phyloP scores from a whole-genome alignment of 1,140 invertebrate species.

The Diorhabda sublineata region DNA sequence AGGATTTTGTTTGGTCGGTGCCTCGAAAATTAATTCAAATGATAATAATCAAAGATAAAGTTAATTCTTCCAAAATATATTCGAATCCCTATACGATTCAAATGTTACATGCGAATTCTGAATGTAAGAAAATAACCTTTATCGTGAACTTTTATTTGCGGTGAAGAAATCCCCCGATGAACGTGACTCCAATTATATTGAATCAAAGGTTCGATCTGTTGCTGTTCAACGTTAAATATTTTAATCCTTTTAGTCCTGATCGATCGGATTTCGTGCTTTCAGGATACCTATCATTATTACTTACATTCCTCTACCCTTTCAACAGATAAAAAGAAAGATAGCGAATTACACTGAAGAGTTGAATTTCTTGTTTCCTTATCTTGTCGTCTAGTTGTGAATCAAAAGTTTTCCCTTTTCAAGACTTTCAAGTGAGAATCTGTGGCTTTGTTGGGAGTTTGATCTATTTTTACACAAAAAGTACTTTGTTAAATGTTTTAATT shows the following conservation, averaged over 20 bases:
- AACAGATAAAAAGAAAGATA: conserved; percentile 3
- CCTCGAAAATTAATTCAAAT: too few relatives aligned
- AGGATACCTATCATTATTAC: conserved; percentile 2
- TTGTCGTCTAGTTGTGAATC: conserved; percentile 1
- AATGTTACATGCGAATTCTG: too few relatives aligned
- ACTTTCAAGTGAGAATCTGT: neutral
- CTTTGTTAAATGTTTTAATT: conserved; percentile 1
- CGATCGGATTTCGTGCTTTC: neutral
- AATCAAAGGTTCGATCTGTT: neutral
- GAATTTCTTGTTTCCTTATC: conserved; percentile 2
- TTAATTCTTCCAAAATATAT: too few relatives aligned
- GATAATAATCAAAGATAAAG: too few relatives aligned
- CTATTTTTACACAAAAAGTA: neutral
- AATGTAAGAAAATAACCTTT: too few relatives aligned
- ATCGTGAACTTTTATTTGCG: neutral
- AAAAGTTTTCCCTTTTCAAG: conserved; percentile 1
- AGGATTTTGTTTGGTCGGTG: too few relatives aligned
- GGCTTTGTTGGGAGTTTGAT: neutral
- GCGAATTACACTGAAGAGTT: conserved; percentile 2
- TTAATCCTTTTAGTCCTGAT: neutral
- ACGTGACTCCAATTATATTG: neutral
- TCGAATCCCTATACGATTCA: too few relatives aligned
- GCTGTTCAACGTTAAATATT: neutral
- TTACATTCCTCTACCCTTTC: conserved; percentile 2
- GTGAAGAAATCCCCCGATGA: neutral